Evolutionary conservation across 1,140 invertebrate genomes (phyloP), one percentile per base, ranked within the genome.

Genomic region (Brachionus plicatilis): DNA sequence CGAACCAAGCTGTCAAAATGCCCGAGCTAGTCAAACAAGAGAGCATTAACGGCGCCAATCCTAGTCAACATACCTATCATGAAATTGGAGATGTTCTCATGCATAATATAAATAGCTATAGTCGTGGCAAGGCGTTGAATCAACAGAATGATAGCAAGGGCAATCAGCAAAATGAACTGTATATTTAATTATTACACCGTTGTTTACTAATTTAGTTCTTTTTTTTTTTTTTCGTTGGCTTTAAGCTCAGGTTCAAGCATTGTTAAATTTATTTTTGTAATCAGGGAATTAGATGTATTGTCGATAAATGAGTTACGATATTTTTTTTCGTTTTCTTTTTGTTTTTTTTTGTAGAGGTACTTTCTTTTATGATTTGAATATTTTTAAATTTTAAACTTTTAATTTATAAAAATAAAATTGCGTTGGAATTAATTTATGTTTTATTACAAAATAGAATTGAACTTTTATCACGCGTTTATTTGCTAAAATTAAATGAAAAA

Each of bases 61-160:
- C 68, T 43, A 72, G 45, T 76, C 72, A 76, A 50, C 72, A 76
- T 53, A 76, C 72, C 3, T 76, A 76, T 50, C 72, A 76, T 76
- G 72, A 76, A 76, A 76, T 76, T n/a, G 72, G 72, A 50, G 72
- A 76, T 27, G 27, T 75, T n/a, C 27, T 76, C 27, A 76, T 76
- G n/a, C 43, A 50, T 17, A 76, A 24, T 27, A 27, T 76, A 4
- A 76, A 50, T 50, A 76, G 43, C 9, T 50, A 24, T 17, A 76
- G 47, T n/a, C 41, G 45, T 47, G 27, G 50, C 33, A 70, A 70
- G 53, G n/a, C 37, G n/a, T 20, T 20, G 11, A 50, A 24, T 24
- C 72, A 76, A 50, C 72, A 76, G 43, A 29, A 76, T 37, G 45
- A 33, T 50, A 12, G 50, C 9, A 17, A 47, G 20, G 20, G 2